These are phyloP conservation scores for Centruroides vittatus DNA, from an alignment of 1,140 invertebrate genomes.

Conservation along the genomic window DNA sequence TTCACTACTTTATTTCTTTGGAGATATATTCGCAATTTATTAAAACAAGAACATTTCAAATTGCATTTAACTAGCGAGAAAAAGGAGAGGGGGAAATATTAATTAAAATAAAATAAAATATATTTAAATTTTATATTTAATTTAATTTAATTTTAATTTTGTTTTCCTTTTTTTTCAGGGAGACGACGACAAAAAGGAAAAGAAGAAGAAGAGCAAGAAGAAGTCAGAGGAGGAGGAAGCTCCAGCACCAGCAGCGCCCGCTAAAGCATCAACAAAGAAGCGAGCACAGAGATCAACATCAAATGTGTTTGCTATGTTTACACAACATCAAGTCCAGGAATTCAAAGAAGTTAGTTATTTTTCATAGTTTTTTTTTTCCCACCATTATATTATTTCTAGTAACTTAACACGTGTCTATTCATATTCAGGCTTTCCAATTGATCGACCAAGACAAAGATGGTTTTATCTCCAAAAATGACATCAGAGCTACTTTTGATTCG, in stretches of 20 bases:
- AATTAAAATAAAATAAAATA: no score
- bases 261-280: constrained; percentile 34
- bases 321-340: constrained; percentile 83
- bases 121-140: constrained; percentile 16
- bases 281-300: constrained; percentile 68
- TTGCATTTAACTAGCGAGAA: no score
- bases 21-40: no score
- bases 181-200: constrained; percentile 73
- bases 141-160: background rate
- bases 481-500: constrained; percentile 87
- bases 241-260: constrained; percentile 39
- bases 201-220: constrained; percentile 47
- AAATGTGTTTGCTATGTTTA: constrained; percentile 92
- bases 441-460: constrained; percentile 99
- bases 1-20: no score
- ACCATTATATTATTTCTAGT: no score
- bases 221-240: constrained; percentile 29
- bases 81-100: no score
- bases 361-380: background rate
- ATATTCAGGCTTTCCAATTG: constrained; percentile 77
- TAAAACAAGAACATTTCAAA: no score
- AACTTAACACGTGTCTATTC: background rate
- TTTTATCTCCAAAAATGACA: constrained; percentile 88
- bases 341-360: constrained; percentile 68
- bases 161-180: constrained; percentile 25